phyloP scores from a whole-genome alignment of 2,113 vertebrate species.

The Falcunculus frontatus region DNA sequence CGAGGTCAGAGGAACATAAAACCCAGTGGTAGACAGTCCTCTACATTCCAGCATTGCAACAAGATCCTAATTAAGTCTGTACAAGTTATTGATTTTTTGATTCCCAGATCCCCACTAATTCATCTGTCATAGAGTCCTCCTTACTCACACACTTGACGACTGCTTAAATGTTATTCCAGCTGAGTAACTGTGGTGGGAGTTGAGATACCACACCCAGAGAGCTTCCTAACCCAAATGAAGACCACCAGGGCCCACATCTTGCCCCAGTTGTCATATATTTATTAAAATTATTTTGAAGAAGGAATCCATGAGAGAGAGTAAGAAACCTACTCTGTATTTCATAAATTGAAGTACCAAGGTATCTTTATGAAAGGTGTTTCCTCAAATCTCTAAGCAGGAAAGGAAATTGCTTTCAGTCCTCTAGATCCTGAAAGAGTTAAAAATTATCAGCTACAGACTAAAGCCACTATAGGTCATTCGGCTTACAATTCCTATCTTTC shows the following conservation, averaged over 20 bases:
- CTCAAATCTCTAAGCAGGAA: background rate
- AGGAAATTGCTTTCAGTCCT: background rate
- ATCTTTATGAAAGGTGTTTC: background rate
- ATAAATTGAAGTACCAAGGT: background rate
- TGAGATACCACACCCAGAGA: background rate
- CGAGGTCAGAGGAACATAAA: background rate
- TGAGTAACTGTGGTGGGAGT: background rate
- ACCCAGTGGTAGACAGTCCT: background rate
- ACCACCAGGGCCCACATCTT: background rate
- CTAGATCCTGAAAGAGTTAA: background rate
- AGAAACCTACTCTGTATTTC: background rate
- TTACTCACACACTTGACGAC: rapidly evolving
- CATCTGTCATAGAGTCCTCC: background rate
- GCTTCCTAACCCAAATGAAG: background rate
- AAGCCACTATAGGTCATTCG: background rate
- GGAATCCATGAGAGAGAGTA: background rate
- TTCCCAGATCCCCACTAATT: background rate
- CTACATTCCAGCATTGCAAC: background rate
- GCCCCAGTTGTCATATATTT: background rate
- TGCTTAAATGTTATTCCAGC: background rate
- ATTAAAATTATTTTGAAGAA: background rate
- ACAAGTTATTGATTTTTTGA: background rate
- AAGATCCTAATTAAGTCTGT: background rate
- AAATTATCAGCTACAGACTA: background rate
- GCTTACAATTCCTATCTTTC: background rate